Percentiles rank a stretch among this genome's conserved stretches.
Conservation (phyloP, 2,113 vertebrate genomes). For the Montifringilla adamsi region DNA sequence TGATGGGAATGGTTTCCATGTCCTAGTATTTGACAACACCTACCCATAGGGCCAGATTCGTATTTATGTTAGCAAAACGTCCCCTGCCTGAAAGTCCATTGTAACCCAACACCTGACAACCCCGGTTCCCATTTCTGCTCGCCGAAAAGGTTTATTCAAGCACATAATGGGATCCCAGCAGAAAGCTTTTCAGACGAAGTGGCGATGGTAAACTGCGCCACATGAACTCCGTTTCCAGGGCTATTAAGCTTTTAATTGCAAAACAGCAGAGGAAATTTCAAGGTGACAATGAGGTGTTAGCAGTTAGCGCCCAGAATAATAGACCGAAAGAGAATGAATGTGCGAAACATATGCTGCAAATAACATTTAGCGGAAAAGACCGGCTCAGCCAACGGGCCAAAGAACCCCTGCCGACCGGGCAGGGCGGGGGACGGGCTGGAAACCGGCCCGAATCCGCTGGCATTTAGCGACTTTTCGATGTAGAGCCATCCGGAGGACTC, state of each 20-base stretch:
- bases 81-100: conserved; percentile 84
- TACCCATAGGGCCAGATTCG: conserved; percentile 71
- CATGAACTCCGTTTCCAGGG: conserved; percentile 95
- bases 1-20: conserved; percentile 74
- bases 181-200: conserved; percentile 84
- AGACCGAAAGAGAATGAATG: conserved; percentile 56
- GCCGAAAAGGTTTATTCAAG: conserved; percentile 98
- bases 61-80: conserved; percentile 80
- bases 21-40: conserved; percentile 78
- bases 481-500: accelerated
- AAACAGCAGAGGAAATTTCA: conserved; percentile 94
- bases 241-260: conserved; percentile 99
- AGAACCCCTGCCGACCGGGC: not conserved
- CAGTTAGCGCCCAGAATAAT: conserved; percentile 75
- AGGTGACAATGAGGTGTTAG: conserved; percentile 89
- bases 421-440: not conserved
- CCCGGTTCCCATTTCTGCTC: conserved; percentile 83
- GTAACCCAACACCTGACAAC: conserved; percentile 92
- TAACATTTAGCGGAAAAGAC: conserved; percentile 47
- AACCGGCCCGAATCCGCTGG: not conserved
- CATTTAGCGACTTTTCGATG: not conserved
- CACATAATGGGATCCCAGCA: conserved; percentile 95
- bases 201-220: conserved; percentile 88
- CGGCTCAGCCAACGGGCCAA: not conserved
- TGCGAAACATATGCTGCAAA: conserved; percentile 71